Percentiles rank a stretch among this genome's conserved stretches.
Conservation (phyloP, 2,888 invertebrate genomes). For the Acleris cristana region DNA sequence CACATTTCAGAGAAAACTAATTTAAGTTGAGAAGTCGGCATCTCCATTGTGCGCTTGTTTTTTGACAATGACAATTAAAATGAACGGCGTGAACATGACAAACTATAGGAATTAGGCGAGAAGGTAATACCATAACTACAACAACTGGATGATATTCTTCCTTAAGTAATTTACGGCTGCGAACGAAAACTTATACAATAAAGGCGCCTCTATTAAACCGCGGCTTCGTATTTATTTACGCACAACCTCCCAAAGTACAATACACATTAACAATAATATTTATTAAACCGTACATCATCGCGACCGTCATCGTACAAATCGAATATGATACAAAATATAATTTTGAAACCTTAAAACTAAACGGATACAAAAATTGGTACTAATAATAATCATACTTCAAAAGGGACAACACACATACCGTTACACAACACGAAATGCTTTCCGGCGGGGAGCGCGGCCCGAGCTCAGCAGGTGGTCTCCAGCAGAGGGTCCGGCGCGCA, state of each 20-base stretch:
- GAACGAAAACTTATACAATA: slow-evolving; percentile 34
- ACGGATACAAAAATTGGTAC: slow-evolving; percentile 80
- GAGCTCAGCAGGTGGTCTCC: slow-evolving; percentile 70
- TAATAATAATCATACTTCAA: slow-evolving; percentile 77
- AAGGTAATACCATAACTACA: slow-evolving; percentile 47
- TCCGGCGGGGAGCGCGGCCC: slow-evolving; percentile 34
- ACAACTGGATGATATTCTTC: slow-evolving; percentile 42
- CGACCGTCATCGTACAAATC: slow-evolving; percentile 51
- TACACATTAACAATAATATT: slow-evolving; percentile 38
- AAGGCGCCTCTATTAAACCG: slow-evolving; percentile 30
- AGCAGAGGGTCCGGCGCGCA: slow-evolving; percentile 64
- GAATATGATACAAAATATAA: slow-evolving; percentile 75
- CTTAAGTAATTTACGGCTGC: slow-evolving; percentile 50
- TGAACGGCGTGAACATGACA: slow-evolving; percentile 41
- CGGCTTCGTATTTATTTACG: slow-evolving; percentile 59
- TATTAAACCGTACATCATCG: slow-evolving; percentile 42
- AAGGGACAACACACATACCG: slow-evolving; percentile 51
- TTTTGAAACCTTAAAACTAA: slow-evolving; percentile 78
- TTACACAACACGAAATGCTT: slow-evolving; percentile 46
- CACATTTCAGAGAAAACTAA: slow-evolving; percentile 4
- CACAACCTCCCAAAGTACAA: slow-evolving; percentile 73
- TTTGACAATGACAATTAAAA: slow-evolving; percentile 49
- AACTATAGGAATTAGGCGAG: slow-evolving; percentile 60
- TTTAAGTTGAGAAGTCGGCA: slow-evolving; percentile 37
- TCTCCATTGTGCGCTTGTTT: slow-evolving; percentile 57